phyloP scores from a whole-genome alignment of 2,113 vertebrate species.

The Protobothrops mucrosquamatus region DNA sequence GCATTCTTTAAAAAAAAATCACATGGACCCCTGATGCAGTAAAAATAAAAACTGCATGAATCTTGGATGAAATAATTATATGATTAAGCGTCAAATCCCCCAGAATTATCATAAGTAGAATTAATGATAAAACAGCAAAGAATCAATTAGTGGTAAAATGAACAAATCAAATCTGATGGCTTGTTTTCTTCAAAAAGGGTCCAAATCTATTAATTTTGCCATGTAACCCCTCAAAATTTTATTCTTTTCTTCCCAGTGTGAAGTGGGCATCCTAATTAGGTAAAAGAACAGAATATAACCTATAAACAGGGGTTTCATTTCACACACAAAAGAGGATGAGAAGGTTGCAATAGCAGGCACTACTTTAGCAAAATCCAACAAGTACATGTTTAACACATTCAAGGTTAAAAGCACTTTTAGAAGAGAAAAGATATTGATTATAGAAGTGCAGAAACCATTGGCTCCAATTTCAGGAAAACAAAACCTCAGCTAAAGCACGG shows the following conservation, averaged over 20 bases:
- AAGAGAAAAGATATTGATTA: neutral
- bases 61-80: neutral
- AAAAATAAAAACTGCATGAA: neutral
- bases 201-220: neutral
- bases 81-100: neutral
- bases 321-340: neutral
- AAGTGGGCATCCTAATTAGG: neutral
- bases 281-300: neutral
- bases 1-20: neutral
- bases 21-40: neutral
- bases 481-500: neutral
- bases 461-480: neutral
- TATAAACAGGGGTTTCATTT: neutral
- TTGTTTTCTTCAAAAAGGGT: neutral
- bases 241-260: neutral
- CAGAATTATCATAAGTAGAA: neutral
- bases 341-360: neutral
- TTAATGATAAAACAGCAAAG: neutral
- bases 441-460: neutral
- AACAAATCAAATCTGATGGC: neutral
- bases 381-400: neutral
- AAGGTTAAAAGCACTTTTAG: neutral
- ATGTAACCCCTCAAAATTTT: neutral
- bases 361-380: neutral
- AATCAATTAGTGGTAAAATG: neutral